phyloP scores from a whole-genome alignment of 2,888 invertebrate genomes.

The Pandemis heparana region DNA sequence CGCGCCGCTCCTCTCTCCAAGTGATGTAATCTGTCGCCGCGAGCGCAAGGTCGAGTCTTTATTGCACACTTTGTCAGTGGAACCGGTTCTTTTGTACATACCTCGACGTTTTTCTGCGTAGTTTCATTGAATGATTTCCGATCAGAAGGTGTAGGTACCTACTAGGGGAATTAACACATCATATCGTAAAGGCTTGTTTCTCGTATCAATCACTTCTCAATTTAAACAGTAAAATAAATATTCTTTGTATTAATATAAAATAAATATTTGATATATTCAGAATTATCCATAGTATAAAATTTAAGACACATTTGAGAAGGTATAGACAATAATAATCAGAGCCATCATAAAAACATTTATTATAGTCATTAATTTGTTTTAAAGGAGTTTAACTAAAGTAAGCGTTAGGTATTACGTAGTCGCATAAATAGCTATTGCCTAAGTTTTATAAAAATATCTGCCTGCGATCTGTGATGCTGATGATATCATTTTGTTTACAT shows the following conservation, averaged over 20 bases:
- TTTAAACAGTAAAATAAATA: too few relatives aligned
- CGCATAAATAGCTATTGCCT: not conserved
- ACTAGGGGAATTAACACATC: not conserved
- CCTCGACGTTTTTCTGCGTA: constrained; percentile 44
- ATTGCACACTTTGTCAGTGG: constrained; percentile 53
- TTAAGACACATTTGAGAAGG: too few relatives aligned
- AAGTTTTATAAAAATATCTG: not conserved
- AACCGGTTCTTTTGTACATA: constrained; percentile 54
- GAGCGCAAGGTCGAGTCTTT: constrained; percentile 59
- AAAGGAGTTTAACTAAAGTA: not conserved
- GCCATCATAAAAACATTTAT: not conserved
- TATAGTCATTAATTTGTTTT: not conserved
- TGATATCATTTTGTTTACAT: constrained; percentile 4
- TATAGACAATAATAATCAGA: too few relatives aligned
- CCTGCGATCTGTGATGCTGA: not conserved
- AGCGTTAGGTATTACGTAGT: not conserved
- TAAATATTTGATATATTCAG: too few relatives aligned
- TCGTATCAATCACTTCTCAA: too few relatives aligned
- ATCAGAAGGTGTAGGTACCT: constrained; percentile 2
- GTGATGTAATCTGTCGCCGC: constrained; percentile 57
- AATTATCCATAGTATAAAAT: too few relatives aligned
- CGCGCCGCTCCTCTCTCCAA: constrained; percentile 48
- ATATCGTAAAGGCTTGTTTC: not conserved
- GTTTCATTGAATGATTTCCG: constrained; percentile 34
- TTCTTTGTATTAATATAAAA: too few relatives aligned